A percentile compares a stretch with the other conserved stretches of the same genome.
These are phyloP conservation scores for Beaufortia kweichowensis DNA, from an alignment of 2,113 vertebrate genomes.

Conservation along the genomic window DNA sequence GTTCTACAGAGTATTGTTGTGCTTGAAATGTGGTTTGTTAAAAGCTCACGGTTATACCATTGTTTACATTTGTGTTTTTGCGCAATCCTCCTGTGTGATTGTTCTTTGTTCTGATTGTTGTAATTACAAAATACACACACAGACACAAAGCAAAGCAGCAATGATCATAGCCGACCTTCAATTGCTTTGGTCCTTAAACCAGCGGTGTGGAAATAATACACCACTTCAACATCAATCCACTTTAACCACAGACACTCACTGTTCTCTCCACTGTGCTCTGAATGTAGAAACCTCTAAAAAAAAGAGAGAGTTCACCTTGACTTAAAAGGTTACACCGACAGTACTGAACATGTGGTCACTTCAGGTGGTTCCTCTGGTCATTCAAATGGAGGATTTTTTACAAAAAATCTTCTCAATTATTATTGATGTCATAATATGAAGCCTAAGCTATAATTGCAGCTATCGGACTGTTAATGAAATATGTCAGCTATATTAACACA, in stretches of 20 bases:
- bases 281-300: background rate
- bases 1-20: background rate
- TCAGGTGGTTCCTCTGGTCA: background rate
- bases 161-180: background rate
- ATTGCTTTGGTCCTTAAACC: slow-evolving; percentile 5
- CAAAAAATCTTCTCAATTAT: too few relatives aligned
- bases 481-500: too few relatives aligned
- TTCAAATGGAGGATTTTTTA: background rate
- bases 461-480: too few relatives aligned
- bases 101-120: slow-evolving; percentile 29
- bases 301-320: background rate
- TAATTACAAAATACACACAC: background rate
- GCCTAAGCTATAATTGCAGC: too few relatives aligned
- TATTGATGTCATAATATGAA: background rate
- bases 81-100: background rate
- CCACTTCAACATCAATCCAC: background rate
- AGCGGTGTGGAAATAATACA: slow-evolving; percentile 20
- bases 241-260: background rate
- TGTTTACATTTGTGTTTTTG: background rate
- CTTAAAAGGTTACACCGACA: background rate
- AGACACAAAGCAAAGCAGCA: background rate
- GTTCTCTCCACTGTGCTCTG: background rate
- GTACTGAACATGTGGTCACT: background rate
- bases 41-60: background rate
- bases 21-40: slow-evolving; percentile 24